phyloP scores from a whole-genome alignment of 2,113 vertebrate genomes.

The human region GRCh38 chr6:155779501-155780000 shows the following conservation, averaged over 20 bases:
- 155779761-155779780: slow-evolving; percentile 54
- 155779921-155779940: background rate
- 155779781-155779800: slow-evolving; percentile 8
- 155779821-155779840: slow-evolving; percentile 61
- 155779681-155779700: background rate
- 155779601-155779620: background rate
- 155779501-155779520: background rate
- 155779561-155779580: background rate
- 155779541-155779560: background rate
- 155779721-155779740: background rate
- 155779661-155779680: background rate
- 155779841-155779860: slow-evolving; percentile 42
- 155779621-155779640: background rate
- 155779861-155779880: slow-evolving; percentile 26
- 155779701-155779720: slow-evolving; percentile 17
- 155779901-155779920: slow-evolving; percentile 23
- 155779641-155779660: background rate
- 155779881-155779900: slow-evolving; percentile 33
- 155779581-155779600: background rate
- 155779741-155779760: slow-evolving; percentile 29
- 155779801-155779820: slow-evolving; percentile 22
- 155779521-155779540: background rate
- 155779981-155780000: background rate
- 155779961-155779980: background rate
- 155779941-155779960: background rate